Evolutionary conservation across 1,140 invertebrate genomes (phyloP).

Genomic region (Araneus ventricosus): DNA sequence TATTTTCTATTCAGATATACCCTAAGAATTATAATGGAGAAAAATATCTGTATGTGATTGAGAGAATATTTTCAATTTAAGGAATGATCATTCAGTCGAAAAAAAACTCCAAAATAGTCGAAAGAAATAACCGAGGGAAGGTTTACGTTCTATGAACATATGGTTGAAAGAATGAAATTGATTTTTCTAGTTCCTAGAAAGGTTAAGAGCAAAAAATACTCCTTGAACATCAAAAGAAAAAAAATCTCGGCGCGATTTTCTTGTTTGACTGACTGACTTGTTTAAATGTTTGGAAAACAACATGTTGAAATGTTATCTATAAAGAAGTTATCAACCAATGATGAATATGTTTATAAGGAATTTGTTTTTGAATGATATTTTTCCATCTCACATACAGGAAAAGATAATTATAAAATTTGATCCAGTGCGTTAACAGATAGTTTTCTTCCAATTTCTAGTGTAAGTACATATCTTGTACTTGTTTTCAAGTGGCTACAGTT

Average conservation of each 20-base stretch:
- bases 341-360: too few species aligned
- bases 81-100: neutral
- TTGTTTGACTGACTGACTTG: neutral
- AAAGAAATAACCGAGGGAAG: neutral
- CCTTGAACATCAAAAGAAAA: neutral
- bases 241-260: neutral
- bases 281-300: neutral
- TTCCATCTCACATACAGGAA: too few species aligned
- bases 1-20: neutral
- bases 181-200: neutral
- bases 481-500: too few species aligned
- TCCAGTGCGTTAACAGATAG: too few species aligned
- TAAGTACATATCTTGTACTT: too few species aligned
- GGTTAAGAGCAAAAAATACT: neutral
- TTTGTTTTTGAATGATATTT: too few species aligned
- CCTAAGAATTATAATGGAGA: neutral
- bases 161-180: neutral
- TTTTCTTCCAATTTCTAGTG: too few species aligned
- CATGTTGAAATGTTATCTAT: too few species aligned
- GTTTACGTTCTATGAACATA: neutral
- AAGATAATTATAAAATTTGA: too few species aligned
- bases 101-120: neutral
- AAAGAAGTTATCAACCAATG: too few species aligned
- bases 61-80: conserved; percentile 52
- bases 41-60: neutral